These are phyloP conservation scores for Pomacea maculata DNA, from an alignment of 1,140 invertebrate genomes.

Conservation along the genomic window DNA sequence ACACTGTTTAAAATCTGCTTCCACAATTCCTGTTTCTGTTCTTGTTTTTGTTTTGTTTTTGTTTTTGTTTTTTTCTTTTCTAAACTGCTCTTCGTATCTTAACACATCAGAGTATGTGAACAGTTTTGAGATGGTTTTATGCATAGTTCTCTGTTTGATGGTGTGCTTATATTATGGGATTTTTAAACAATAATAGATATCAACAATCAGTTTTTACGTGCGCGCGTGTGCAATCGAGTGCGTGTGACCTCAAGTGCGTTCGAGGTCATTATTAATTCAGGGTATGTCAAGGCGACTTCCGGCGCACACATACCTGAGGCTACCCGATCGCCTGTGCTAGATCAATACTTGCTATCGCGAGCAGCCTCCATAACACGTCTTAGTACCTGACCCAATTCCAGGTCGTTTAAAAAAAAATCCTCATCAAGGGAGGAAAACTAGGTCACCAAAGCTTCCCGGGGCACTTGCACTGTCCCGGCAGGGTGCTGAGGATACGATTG, in stretches of 20 bases:
- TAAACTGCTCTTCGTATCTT: no score
- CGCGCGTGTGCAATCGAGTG: background rate
- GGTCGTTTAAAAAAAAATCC: background rate
- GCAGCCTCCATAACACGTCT: background rate
- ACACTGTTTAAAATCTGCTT: no score
- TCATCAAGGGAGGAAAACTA: no score
- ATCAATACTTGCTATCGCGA: background rate
- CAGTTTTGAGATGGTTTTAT: no score
- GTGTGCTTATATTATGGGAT: no score
- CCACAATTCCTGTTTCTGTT: background rate
- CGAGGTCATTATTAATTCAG: background rate
- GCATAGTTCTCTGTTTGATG: no score
- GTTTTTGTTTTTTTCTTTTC: background rate
- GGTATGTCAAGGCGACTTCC: background rate
- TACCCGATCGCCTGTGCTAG: constrained; percentile 3
- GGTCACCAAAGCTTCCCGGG: no score
- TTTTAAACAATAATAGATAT: no score
- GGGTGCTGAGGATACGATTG: no score
- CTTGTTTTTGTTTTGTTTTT: background rate
- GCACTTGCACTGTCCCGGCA: no score
- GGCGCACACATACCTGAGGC: background rate
- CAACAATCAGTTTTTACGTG: no score
- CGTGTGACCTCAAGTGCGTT: background rate
- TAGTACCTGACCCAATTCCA: background rate
- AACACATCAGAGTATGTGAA: no score